Percentiles rank a stretch among this genome's conserved stretches.
These are phyloP conservation scores for Flexamia atlantica DNA, from an alignment of 2,888 invertebrate genomes.

Conservation along the genomic window DNA sequence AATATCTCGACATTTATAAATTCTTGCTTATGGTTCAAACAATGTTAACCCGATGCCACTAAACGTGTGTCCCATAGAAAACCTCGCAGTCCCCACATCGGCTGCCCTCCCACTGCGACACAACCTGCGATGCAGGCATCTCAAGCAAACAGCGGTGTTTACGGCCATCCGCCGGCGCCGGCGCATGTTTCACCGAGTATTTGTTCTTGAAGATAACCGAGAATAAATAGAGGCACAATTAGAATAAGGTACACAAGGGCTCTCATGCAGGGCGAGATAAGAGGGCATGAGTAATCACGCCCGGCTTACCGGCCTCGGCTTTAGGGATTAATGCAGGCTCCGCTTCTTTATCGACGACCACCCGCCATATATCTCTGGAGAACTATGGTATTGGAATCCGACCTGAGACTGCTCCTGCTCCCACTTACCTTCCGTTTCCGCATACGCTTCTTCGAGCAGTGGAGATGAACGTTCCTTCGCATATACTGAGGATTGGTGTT, in stretches of 20 bases:
- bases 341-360: slow-evolving; percentile 52
- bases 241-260: slow-evolving; percentile 48
- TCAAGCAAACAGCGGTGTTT: slow-evolving; percentile 31
- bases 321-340: slow-evolving; percentile 29
- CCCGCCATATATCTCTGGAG: slow-evolving; percentile 9
- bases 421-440: neutral
- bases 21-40: no score
- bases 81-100: no score
- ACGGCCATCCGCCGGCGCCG: neutral
- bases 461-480: no score
- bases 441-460: no score
- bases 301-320: slow-evolving; percentile 1
- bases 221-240: slow-evolving; percentile 54
- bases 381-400: neutral
- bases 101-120: no score
- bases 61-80: no score
- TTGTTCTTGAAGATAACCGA: slow-evolving; percentile 55
- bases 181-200: slow-evolving; percentile 41
- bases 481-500: no score
- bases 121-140: neutral
- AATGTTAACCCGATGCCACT: no score
- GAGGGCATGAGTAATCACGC: slow-evolving; percentile 40
- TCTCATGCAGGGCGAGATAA: slow-evolving; percentile 44
- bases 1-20: no score
- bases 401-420: neutral